Evolutionary conservation across 2,113 vertebrate species (phyloP), one percentile per base, ranked within the genome.

Genomic region (Polypterus senegalus): DNA sequence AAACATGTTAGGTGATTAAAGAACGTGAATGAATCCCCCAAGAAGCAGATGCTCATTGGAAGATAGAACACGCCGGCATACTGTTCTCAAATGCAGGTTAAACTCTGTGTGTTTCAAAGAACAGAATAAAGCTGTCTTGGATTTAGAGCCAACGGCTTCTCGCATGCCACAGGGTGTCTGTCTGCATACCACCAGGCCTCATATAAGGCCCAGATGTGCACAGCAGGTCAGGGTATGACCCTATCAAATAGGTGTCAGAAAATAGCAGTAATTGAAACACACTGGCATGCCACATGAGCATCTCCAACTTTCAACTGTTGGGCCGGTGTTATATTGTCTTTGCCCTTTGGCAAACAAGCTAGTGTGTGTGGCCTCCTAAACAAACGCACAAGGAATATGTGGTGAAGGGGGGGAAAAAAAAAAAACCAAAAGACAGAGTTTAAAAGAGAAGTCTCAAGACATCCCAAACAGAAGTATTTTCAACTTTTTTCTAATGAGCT

Each of bases 171-270:
- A 77, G 63, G 66, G 83, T 80, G 79, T 78, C 75, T 79, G 76
- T 81, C 79, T 76, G 74, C 81, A 88, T 86, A 83, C 83, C 81
- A 67, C 58, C 58, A 58, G 65, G 51, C 67, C 74, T 77, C 72
- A 75, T 78, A 49, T 58, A 45, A 58, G 68, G 74, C 76, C 81
- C 81, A 85, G 77, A 84, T 83, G 81, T 73, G 74, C 63, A 63
- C 10, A 27, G 67, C 64, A 70, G 70, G 72, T 75, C 73, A 63
- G 56, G 68, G 68, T 66, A 7, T 45, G 70, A 79, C 77, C 75
- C 72, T 81, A 68, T 45, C 79, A 70, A 66, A 8, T 46, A 70
- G 74, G 77, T 74, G 79, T 69, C 65, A 70, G 75, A 77, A 76
- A 80, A 75, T 63, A 70, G 61, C 69, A 79, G 74, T 66, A 73